Evolutionary conservation across 2,113 vertebrate species (phyloP).

Genomic region (Rhinolophus ferrumequinum): DNA sequence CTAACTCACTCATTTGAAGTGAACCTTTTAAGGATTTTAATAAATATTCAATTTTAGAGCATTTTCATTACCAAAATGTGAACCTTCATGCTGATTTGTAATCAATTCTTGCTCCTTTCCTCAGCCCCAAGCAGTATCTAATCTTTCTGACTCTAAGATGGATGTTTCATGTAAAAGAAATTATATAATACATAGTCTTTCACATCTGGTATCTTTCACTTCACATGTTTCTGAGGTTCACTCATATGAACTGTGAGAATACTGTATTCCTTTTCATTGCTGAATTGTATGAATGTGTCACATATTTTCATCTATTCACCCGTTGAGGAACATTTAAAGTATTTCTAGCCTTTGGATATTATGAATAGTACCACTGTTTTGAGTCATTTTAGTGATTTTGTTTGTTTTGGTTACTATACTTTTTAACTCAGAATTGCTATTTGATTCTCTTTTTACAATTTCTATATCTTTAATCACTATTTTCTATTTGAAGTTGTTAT

Average conservation of each 20-base stretch:
- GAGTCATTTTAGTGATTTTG: background rate
- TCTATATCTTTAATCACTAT: background rate
- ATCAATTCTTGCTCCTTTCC: background rate
- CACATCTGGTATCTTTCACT: background rate
- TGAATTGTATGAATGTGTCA: background rate
- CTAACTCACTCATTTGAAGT: background rate
- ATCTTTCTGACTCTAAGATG: background rate
- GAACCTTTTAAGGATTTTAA: background rate
- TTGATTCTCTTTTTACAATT: background rate
- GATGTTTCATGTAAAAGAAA: background rate
- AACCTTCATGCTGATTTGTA: background rate
- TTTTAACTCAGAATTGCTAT: constrained; percentile 6
- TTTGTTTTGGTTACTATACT: background rate
- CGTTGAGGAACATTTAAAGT: background rate
- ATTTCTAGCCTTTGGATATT: background rate
- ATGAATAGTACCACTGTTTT: background rate
- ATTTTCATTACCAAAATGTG: background rate
- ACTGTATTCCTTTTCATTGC: background rate
- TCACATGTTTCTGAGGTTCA: background rate
- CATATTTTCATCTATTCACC: background rate
- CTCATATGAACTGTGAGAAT: background rate
- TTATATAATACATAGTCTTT: background rate
- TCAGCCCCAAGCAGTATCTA: background rate
- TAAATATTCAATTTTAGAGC: background rate
- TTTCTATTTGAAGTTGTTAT: background rate